These are phyloP conservation scores for Paralvinella palmiformis DNA, from an alignment of 1,140 invertebrate genomes.

Conservation along the genomic window DNA sequence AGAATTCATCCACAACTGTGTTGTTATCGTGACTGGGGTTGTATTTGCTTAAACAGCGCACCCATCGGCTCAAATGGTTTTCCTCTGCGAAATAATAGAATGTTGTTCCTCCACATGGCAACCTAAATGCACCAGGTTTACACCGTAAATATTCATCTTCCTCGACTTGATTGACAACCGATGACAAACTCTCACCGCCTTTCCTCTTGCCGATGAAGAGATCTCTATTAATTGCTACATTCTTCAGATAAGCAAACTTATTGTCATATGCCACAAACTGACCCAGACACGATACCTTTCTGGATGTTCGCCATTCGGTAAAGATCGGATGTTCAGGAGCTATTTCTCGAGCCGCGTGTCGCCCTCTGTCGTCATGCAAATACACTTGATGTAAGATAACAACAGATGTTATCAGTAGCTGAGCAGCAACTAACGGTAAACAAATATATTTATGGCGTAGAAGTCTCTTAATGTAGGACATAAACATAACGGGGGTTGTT, in stretches of 20 bases:
- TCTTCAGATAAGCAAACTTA: conserved; percentile 11
- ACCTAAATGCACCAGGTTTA: conserved; percentile 21
- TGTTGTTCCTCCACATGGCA: conserved; percentile 20
- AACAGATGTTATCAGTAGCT: too few relatives aligned
- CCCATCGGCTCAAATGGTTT: conserved; percentile 27
- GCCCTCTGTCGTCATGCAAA: too few relatives aligned
- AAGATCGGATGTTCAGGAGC: too few relatives aligned
- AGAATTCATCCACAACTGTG: conserved; percentile 10
- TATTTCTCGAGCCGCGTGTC: too few relatives aligned
- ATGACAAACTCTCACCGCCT: conserved; percentile 33
- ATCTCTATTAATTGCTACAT: conserved; percentile 15
- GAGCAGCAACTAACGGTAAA: too few relatives aligned
- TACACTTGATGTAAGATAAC: too few relatives aligned
- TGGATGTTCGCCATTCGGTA: background rate
- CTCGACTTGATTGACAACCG: conserved; percentile 35
- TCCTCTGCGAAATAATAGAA: conserved; percentile 15
- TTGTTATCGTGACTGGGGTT: background rate
- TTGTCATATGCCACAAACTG: conserved; percentile 11
- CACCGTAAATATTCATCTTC: conserved; percentile 28
- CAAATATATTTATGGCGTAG: too few relatives aligned
- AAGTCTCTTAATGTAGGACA: too few relatives aligned
- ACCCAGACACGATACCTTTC: conserved; percentile 6
- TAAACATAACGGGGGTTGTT: too few relatives aligned
- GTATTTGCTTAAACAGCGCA: conserved; percentile 3
- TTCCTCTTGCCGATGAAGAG: background rate